Percentiles rank a stretch among this genome's conserved stretches.
Evolutionary conservation across 1,140 invertebrate species (phyloP).

Genomic region (Leptopilina clavipes): DNA sequence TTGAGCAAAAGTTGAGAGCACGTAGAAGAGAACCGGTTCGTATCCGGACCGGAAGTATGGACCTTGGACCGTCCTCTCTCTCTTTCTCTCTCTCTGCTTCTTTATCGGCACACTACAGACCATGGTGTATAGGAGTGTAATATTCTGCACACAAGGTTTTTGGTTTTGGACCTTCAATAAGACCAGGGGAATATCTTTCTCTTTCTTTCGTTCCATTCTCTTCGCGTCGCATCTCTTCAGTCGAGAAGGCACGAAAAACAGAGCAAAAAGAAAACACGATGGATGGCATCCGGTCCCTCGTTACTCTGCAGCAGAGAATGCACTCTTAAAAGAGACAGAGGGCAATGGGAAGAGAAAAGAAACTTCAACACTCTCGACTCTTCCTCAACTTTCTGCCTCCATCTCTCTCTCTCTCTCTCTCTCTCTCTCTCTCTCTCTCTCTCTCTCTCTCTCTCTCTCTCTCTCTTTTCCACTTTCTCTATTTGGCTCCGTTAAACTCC

Average conservation of each 20-base stretch:
- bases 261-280: slow-evolving; percentile 69
- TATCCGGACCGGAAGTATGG: slow-evolving; percentile 74
- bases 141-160: slow-evolving; percentile 31
- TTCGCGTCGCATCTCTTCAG: slow-evolving; percentile 45
- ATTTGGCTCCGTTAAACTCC: slow-evolving; percentile 19
- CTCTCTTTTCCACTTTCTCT: slow-evolving; percentile 22
- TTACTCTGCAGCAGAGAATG: slow-evolving; percentile 55
- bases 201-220: slow-evolving; percentile 37
- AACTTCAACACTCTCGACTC: neutral
- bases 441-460: slow-evolving; percentile 26
- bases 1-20: slow-evolving; percentile 45
- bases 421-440: neutral
- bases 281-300: slow-evolving; percentile 69
- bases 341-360: slow-evolving; percentile 35
- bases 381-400: neutral
- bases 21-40: slow-evolving; percentile 72
- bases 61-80: slow-evolving; percentile 66
- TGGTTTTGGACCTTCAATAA: slow-evolving; percentile 34
- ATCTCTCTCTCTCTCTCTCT: neutral
- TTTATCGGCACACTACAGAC: slow-evolving; percentile 22
- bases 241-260: slow-evolving; percentile 61
- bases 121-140: slow-evolving; percentile 38
- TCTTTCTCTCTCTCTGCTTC: slow-evolving; percentile 45
- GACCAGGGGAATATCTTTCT: slow-evolving; percentile 43
- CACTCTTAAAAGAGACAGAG: slow-evolving; percentile 46